Conservation (phyloP, 2,797 vertebrate genomes). For the Hypotaenidia philippensis region DNA sequence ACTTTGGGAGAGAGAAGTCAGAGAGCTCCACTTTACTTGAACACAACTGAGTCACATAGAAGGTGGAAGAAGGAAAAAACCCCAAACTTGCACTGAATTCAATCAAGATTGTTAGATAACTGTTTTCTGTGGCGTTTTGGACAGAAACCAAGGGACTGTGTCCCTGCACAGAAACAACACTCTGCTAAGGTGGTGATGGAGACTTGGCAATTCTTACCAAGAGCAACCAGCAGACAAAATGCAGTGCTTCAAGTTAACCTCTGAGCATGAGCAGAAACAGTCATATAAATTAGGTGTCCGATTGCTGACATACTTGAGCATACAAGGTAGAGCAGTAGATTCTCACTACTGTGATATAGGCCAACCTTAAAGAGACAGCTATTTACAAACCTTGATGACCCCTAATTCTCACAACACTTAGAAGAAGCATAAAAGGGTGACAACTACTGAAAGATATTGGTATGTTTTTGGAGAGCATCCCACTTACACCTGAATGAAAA, state of each 20-base stretch:
- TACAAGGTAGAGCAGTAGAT: not conserved
- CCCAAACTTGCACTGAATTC: not conserved
- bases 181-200: not conserved
- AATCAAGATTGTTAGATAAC: not conserved
- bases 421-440: not conserved
- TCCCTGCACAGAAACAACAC: not conserved
- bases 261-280: not conserved
- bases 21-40: not conserved
- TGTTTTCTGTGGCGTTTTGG: not conserved
- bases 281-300: too few species aligned
- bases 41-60: fast-evolving
- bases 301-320: not conserved
- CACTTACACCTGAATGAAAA: not conserved
- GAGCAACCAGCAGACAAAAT: not conserved
- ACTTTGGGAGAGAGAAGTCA: not conserved
- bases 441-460: not conserved
- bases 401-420: not conserved
- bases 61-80: not conserved
- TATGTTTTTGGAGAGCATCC: not conserved
- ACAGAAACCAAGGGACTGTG: not conserved
- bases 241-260: not conserved
- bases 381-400: not conserved
- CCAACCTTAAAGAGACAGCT: not conserved
- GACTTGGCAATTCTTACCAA: not conserved
- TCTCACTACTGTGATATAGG: not conserved